Conservation (phyloP, 2,797 vertebrate species). For the Rousettus madagascariensis region DNA sequence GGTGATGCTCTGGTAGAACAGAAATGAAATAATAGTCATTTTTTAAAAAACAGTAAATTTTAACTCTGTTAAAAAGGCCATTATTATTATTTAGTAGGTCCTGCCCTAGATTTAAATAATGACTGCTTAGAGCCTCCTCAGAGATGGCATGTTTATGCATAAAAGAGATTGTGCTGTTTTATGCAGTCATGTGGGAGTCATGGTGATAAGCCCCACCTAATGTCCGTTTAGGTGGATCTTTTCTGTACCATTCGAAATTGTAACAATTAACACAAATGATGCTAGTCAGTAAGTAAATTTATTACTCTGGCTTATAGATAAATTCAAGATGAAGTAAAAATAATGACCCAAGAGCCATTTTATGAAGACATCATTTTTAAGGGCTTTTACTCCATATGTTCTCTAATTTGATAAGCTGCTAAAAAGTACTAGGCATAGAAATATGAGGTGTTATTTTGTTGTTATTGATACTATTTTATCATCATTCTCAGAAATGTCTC, state of each 20-base stretch:
- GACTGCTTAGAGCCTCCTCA: neutral
- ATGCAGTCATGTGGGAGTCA: neutral
- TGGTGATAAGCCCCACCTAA: neutral
- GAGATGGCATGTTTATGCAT: conserved; percentile 1
- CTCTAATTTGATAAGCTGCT: neutral
- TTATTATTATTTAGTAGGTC: conserved; percentile 44
- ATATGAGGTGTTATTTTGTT: neutral
- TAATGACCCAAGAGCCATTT: neutral
- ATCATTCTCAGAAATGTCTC: neutral
- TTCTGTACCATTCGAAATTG: neutral
- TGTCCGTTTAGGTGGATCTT: neutral
- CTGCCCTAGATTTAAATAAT: conserved; percentile 26
- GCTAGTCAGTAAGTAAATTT: neutral
- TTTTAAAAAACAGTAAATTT: neutral
- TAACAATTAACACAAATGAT: neutral
- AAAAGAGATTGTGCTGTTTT: neutral
- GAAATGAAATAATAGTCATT: conserved; percentile 31
- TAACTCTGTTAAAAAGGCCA: neutral
- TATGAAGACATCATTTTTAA: neutral
- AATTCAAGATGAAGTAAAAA: neutral
- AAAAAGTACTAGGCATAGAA: neutral
- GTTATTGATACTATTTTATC: neutral
- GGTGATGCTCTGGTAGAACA: neutral
- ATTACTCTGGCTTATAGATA: neutral
- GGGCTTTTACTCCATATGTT: neutral